phyloP scores from a whole-genome alignment of 2,113 vertebrate genomes.

The Antechinus stuartii region DNA sequence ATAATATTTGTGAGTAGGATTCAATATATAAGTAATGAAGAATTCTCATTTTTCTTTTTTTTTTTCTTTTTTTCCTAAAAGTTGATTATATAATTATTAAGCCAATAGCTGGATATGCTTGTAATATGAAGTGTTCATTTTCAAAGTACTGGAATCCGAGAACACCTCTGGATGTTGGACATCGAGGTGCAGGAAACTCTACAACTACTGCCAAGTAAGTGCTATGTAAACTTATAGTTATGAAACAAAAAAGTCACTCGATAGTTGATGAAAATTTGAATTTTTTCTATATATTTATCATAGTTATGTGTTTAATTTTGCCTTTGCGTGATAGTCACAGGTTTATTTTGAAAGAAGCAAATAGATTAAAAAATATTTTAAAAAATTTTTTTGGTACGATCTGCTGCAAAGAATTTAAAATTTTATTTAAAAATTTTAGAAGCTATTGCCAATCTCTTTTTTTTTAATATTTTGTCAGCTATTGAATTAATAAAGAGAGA shows the following conservation, averaged over 20 bases:
- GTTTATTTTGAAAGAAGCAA: not conserved
- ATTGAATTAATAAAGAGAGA: not conserved
- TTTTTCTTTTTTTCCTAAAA: conserved; percentile 65
- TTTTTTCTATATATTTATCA: not conserved
- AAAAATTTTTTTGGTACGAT: not conserved
- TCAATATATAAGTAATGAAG: not conserved
- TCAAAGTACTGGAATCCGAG: conserved; percentile 95
- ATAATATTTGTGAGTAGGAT: not conserved
- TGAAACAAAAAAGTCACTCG: not conserved
- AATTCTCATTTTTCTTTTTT: not conserved
- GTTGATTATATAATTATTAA: conserved; percentile 97
- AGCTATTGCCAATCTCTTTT: conserved; percentile 10
- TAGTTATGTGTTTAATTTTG: not conserved
- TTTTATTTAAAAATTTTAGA: not conserved
- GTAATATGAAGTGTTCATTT: conserved; percentile 93
- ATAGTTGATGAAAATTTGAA: conserved; percentile 5
- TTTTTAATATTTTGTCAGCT: not conserved
- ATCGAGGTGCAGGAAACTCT: conserved; percentile 95
- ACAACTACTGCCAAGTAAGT: conserved; percentile 91
- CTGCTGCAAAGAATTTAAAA: not conserved
- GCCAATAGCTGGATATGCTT: conserved; percentile 89
- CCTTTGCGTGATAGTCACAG: not conserved
- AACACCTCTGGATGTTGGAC: conserved; percentile 93
- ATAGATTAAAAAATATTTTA: not conserved
- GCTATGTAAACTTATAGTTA: conserved; percentile 18